These are phyloP conservation scores for Lutraria rhynchaena DNA, from an alignment of 1,140 invertebrate genomes.

Conservation along the genomic window DNA sequence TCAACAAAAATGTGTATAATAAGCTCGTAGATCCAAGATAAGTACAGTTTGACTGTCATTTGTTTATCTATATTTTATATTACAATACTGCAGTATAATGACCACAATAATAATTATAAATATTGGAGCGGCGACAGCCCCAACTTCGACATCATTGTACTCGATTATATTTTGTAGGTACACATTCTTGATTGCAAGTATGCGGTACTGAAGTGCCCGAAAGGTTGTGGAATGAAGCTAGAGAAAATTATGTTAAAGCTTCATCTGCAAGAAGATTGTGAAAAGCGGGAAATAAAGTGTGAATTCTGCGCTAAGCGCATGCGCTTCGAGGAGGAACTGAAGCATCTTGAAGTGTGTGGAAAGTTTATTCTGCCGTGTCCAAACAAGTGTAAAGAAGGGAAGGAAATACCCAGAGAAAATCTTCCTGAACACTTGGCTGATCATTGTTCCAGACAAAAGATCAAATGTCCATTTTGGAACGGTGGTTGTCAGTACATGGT, in stretches of 20 bases:
- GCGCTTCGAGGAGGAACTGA: conserved; percentile 75
- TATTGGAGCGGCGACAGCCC: too few relatives aligned
- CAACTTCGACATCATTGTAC: too few relatives aligned
- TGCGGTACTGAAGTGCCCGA: conserved; percentile 92
- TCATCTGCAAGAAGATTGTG: conserved; percentile 93
- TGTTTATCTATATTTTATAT: not conserved
- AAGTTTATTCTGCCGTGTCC: conserved; percentile 92
- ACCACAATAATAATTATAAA: too few relatives aligned
- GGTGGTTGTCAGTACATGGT: conserved; percentile 96
- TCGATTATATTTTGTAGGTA: too few relatives aligned
- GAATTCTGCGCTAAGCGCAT: conserved; percentile 89
- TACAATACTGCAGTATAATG: not conserved
- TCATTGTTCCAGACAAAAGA: conserved; percentile 90
- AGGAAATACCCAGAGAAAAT: conserved; percentile 90
- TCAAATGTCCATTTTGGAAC: conserved; percentile 93
- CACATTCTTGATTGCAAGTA: conserved; percentile 96
- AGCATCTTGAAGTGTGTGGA: conserved; percentile 92
- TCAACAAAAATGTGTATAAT: too few relatives aligned
- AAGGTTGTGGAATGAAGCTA: conserved; percentile 93
- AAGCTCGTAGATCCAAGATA: too few relatives aligned
- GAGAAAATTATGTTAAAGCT: conserved; percentile 90
- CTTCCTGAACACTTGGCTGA: conserved; percentile 89
- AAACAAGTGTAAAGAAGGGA: conserved; percentile 90
- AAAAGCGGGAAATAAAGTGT: conserved; percentile 92
- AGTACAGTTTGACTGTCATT: too few relatives aligned